Evolutionary conservation across 2,888 invertebrate species (phyloP).

Genomic region (Macaria notata): DNA sequence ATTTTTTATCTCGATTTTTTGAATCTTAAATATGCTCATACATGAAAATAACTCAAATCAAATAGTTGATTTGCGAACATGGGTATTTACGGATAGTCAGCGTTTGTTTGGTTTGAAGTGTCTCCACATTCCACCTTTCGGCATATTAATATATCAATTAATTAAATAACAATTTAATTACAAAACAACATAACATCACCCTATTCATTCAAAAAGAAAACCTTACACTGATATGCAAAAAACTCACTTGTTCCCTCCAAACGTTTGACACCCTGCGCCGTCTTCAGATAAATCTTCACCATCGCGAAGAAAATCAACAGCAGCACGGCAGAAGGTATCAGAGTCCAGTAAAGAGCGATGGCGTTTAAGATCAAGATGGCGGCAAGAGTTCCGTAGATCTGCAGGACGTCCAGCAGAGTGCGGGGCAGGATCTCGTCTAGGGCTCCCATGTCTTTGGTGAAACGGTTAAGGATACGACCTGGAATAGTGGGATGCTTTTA

Average conservation of each 20-base stretch:
- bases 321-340: slow-evolving; percentile 82
- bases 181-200: no score
- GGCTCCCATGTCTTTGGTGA: slow-evolving; percentile 93
- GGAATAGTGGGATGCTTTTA: slow-evolving; percentile 1
- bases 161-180: no score
- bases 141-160: no score
- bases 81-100: no score
- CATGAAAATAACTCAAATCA: no score
- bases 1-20: no score
- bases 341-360: slow-evolving; percentile 82
- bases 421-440: slow-evolving; percentile 90
- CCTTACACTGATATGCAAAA: no score
- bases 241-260: slow-evolving; percentile 84
- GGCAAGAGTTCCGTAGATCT: slow-evolving; percentile 73
- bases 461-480: slow-evolving; percentile 89
- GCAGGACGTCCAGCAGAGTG: slow-evolving; percentile 85
- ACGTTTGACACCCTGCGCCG: slow-evolving; percentile 86
- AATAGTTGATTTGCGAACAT: no score
- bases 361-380: slow-evolving; percentile 85
- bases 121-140: no score
- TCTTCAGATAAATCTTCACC: slow-evolving; percentile 84
- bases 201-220: no score
- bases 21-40: no score
- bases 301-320: slow-evolving; percentile 81
- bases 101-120: no score